Conservation (phyloP, 2,888 invertebrate genomes). For the Acronicta aceris region DNA sequence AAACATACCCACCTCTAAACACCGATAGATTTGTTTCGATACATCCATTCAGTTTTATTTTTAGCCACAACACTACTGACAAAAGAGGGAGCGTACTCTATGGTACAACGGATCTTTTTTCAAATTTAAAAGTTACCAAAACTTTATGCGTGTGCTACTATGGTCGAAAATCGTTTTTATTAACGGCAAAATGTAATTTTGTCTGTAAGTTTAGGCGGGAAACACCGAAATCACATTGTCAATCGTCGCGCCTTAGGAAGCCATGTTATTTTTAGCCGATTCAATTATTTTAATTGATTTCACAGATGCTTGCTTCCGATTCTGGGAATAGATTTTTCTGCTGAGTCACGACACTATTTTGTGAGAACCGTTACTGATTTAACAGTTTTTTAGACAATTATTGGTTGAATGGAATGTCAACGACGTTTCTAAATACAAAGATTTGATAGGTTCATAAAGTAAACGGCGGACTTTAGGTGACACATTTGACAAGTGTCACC, state of each 20-base stretch:
- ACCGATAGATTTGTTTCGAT: constrained; percentile 69
- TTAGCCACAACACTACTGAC: constrained; percentile 78
- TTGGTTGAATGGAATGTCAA: constrained; percentile 6
- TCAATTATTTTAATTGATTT: constrained; percentile 87
- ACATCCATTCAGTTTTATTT: constrained; percentile 75
- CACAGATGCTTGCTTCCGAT: constrained; percentile 72
- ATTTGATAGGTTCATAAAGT: too few species aligned
- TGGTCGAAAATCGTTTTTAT: constrained; percentile 46
- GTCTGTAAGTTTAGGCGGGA: constrained; percentile 68
- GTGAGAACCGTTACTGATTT: constrained; percentile 20
- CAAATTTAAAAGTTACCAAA: constrained; percentile 10
- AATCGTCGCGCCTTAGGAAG: constrained; percentile 77
- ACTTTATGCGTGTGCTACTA: constrained; percentile 35
- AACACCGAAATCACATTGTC: constrained; percentile 79
- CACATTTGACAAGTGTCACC: too few species aligned
- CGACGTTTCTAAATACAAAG: background rate
- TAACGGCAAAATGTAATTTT: constrained; percentile 39
- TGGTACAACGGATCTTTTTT: constrained; percentile 17
- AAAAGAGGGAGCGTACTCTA: constrained; percentile 66
- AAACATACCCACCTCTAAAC: constrained; percentile 62
- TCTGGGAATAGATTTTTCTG: constrained; percentile 60
- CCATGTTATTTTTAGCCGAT: constrained; percentile 83
- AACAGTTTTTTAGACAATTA: constrained; percentile 28
- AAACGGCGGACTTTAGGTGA: too few species aligned
- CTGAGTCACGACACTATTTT: constrained; percentile 62